These are phyloP conservation scores for Lasioglossum zephyrum DNA, from an alignment of 2,888 invertebrate species.

Conservation along the genomic window DNA sequence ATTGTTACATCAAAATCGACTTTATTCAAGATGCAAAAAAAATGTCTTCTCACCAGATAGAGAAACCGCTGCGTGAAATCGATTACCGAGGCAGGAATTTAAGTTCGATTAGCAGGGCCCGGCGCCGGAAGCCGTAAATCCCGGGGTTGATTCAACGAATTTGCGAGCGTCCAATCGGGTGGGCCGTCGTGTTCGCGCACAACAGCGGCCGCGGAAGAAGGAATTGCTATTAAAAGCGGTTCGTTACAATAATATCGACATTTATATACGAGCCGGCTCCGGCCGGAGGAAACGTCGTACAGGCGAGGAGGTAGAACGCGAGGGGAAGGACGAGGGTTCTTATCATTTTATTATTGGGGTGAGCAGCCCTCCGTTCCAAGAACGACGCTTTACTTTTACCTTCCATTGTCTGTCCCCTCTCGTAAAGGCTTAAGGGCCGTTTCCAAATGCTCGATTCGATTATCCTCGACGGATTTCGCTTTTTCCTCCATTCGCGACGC, in stretches of 20 bases:
- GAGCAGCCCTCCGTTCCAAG: conserved; percentile 73
- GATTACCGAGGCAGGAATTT: conserved; percentile 8
- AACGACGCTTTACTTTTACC: conserved; percentile 75
- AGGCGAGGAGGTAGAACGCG: conserved; percentile 1
- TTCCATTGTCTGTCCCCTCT: conserved; percentile 72
- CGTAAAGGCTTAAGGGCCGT: conserved; percentile 70
- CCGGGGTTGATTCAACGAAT: conserved; percentile 48
- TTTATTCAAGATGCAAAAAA: not conserved
- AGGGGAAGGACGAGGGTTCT: conserved; percentile 71
- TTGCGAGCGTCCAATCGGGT: conserved; percentile 58
- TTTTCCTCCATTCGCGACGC: conserved; percentile 47
- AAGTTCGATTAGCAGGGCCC: not conserved
- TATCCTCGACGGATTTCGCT: conserved; percentile 60
- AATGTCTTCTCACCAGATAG: not conserved
- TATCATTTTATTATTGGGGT: conserved; percentile 79
- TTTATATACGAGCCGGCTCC: conserved; percentile 78
- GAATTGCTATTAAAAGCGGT: conserved; percentile 78
- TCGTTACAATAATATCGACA: conserved; percentile 82
- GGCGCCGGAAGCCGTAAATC: conserved; percentile 47
- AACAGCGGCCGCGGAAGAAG: conserved; percentile 54
- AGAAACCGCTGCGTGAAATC: not conserved
- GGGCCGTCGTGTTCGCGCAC: conserved; percentile 31
- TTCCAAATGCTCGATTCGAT: conserved; percentile 77
- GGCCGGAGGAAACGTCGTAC: conserved; percentile 54
- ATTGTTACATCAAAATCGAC: no score